Percentiles rank a stretch among this genome's conserved stretches.
These are phyloP conservation scores for Asbolus verrucosus DNA, from an alignment of 1,140 invertebrate genomes.

Conservation along the genomic window DNA sequence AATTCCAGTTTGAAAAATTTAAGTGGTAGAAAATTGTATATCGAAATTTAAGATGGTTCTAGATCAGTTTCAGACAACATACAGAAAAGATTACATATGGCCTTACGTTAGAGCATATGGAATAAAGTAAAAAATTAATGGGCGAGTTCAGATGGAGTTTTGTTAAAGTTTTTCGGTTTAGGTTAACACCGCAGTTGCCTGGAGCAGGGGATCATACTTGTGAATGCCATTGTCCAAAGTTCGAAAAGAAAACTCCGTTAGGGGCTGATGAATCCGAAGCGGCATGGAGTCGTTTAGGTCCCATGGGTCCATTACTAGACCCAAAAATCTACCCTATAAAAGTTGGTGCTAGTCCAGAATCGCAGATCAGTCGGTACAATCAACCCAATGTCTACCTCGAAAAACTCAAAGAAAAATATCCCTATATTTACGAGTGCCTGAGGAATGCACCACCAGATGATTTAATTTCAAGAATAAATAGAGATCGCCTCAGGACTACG, in stretches of 20 bases:
- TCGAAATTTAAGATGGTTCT: slow-evolving; percentile 58
- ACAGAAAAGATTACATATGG: slow-evolving; percentile 71
- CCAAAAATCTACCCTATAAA: slow-evolving; percentile 71
- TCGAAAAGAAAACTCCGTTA: slow-evolving; percentile 47
- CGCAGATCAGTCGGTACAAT: slow-evolving; percentile 66
- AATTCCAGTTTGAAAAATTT: no score
- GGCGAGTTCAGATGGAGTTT: no score
- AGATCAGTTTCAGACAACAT: slow-evolving; percentile 71
- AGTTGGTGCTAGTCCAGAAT: slow-evolving; percentile 67
- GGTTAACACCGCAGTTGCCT: neutral
- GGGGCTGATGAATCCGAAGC: slow-evolving; percentile 53
- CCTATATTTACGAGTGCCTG: slow-evolving; percentile 71
- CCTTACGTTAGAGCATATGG: slow-evolving; percentile 65
- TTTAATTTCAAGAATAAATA: slow-evolving; percentile 68
- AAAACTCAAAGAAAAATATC: slow-evolving; percentile 71
- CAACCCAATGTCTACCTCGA: slow-evolving; percentile 70
- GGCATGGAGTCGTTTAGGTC: slow-evolving; percentile 62
- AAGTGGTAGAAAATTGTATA: no score
- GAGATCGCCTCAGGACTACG: slow-evolving; percentile 70
- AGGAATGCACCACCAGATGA: slow-evolving; percentile 69
- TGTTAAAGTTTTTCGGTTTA: slow-evolving; percentile 2
- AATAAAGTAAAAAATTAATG: slow-evolving; percentile 64
- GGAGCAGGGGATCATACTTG: neutral
- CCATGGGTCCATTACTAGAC: slow-evolving; percentile 70
- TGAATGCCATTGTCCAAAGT: slow-evolving; percentile 49